Evolutionary conservation across 53 echinoderm and acorn worm genomes (phyloP).

Genomic region (Zoroaster sp.): DNA sequence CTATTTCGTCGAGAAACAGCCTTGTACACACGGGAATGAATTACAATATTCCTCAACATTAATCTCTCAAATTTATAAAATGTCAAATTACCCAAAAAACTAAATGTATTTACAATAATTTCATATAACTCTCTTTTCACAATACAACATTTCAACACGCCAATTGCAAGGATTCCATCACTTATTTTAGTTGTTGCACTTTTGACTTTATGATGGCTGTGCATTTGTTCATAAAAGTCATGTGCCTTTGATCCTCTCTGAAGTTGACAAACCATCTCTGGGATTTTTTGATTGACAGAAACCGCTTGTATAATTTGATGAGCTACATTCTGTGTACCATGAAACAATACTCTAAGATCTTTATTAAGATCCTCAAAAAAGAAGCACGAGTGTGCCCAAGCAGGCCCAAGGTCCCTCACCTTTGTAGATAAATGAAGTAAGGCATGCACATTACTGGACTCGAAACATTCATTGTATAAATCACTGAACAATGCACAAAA

Average conservation of each 20-base stretch:
- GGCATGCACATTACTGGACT: not conserved
- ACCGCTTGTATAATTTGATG: not conserved
- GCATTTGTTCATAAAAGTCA: not conserved
- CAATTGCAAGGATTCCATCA: no score
- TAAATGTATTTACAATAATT: no score
- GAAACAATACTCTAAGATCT: not conserved
- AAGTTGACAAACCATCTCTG: not conserved
- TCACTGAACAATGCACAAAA: not conserved
- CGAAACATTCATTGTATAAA: not conserved
- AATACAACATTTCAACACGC: no score
- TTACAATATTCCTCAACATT: no score
- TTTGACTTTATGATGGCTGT: no score
- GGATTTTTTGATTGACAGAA: not conserved
- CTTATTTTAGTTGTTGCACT: no score
- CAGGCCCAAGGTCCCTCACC: not conserved
- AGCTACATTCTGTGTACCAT: slow-evolving; percentile 8
- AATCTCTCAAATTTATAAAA: no score
- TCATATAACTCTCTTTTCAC: no score
- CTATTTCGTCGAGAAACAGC: no score
- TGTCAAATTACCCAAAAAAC: no score
- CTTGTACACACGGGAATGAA: no score
- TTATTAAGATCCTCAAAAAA: not conserved
- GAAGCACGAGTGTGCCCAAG: not conserved
- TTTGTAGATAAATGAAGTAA: not conserved
- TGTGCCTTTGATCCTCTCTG: not conserved